Evolutionary conservation across 2,888 invertebrate genomes (phyloP), one percentile per base, ranked within the genome.

Genomic region (Fissipunctia ypsillon): DNA sequence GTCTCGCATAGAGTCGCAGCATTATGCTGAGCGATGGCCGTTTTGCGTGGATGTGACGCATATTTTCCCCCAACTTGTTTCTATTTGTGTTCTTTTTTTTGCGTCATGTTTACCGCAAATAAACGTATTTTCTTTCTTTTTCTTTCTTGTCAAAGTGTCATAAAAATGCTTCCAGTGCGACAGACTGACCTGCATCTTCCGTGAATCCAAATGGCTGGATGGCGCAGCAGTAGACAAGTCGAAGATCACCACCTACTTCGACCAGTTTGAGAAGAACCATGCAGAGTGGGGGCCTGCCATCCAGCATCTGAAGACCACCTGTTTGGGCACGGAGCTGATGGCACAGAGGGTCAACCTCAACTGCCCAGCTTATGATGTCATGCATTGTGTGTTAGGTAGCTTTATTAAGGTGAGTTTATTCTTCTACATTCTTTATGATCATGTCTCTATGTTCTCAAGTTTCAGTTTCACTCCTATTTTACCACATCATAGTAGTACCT

Each of bases 311-410:
- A 93, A 93, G 86, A 69, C 85, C 0, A 70, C 65, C 1, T 95
- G 95, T 57, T 63, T 95, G 28, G 85, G 84, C 16, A 35, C 61
- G 0, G 89, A 90, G 0, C 64, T 95, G 60, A 91, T 87, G 0
- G 66, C 93, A 0, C 94, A 94, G 65, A 94, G 95, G 0, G 61
- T 86, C 3, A 72, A 81, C n/a, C 61, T 91, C 3, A 88, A 92
- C 81, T 95, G 95, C 48, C 93, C 95, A 0, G 90, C 93, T 0
- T 95, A 90, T 78, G 95, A 95, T 59, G 80, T 93, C 48, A 81
- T 91, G 69, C 88, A 90, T 43, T 95, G 95, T 78, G 73, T 87
- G 0, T 69, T 91, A 2, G 79, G 88, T 0, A 89, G 86, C 31
- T 94, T 94, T 61, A 85, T 94, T 41, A 92, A 85, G 91, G 95